Evolutionary conservation across 2,113 vertebrate species (phyloP).

Genomic region (Nothoprocta perdicaria): DNA sequence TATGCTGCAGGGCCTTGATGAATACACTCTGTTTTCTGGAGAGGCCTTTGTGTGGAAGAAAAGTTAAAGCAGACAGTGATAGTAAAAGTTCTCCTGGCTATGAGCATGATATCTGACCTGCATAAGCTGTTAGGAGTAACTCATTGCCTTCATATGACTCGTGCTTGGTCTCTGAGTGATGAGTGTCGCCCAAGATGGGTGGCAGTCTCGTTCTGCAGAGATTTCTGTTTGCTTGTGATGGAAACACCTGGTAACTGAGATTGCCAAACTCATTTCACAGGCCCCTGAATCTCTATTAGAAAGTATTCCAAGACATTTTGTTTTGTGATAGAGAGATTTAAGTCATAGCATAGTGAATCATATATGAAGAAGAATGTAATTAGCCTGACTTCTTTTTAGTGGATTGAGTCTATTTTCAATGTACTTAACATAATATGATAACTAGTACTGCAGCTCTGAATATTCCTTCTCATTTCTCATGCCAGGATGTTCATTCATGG

Average conservation of each 20-base stretch:
- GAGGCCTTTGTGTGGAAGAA: not conserved
- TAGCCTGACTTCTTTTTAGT: not conserved
- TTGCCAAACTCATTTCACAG: not conserved
- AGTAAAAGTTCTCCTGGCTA: not conserved
- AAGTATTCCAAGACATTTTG: not conserved
- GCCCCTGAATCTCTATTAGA: not conserved
- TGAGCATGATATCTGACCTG: not conserved
- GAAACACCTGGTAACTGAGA: not conserved
- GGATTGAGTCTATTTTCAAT: not conserved
- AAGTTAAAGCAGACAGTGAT: not conserved
- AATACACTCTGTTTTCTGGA: not conserved
- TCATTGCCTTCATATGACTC: not conserved
- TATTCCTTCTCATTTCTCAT: not conserved
- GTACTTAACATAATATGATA: not conserved
- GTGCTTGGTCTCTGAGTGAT: not conserved
- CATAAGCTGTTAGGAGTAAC: not conserved
- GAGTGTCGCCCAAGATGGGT: not conserved
- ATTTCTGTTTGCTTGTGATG: accelerated
- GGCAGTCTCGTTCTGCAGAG: not conserved
- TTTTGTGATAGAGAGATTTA: not conserved
- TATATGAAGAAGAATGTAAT: not conserved
- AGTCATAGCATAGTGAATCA: not conserved
- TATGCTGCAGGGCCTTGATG: not conserved
- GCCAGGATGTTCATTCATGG: not conserved
- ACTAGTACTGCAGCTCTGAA: not conserved